Evolutionary conservation across 2,797 vertebrate genomes (phyloP).

Genomic region (Sebastiscus tertius): DNA sequence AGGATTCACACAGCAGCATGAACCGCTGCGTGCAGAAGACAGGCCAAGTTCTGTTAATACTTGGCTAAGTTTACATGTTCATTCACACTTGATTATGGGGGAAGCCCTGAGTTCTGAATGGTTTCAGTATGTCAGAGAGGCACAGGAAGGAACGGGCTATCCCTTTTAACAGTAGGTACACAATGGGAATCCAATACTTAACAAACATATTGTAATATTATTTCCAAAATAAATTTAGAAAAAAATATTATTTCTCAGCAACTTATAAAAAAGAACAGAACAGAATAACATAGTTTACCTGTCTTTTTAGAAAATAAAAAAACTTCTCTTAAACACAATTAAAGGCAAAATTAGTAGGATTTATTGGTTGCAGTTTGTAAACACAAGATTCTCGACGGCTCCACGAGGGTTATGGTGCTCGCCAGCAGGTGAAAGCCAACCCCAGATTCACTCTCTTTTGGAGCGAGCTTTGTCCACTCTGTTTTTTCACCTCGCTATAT

Average conservation of each 20-base stretch:
- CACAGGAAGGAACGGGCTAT: slow-evolving; percentile 15
- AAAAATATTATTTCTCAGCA: not conserved
- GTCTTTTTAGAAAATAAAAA: not conserved
- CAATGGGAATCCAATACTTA: slow-evolving; percentile 8
- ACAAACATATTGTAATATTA: not conserved
- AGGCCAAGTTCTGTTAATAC: slow-evolving; percentile 76
- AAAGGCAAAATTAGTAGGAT: not conserved
- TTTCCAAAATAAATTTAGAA: not conserved
- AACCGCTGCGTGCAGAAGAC: slow-evolving; percentile 60
- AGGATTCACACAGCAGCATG: slow-evolving; percentile 72
- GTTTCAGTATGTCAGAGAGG: slow-evolving; percentile 62
- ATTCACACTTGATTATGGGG: slow-evolving; percentile 83
- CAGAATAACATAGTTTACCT: not conserved
- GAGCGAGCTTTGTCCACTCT: not conserved
- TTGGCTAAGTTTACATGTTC: slow-evolving; percentile 86
- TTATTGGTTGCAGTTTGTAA: not conserved
- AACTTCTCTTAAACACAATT: not conserved
- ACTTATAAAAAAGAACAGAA: not conserved
- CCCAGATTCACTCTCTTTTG: not conserved
- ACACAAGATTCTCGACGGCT: not conserved
- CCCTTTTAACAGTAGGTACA: slow-evolving; percentile 4
- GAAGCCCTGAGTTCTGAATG: slow-evolving; percentile 59
- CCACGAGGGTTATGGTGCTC: not conserved
- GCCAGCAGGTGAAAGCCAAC: not conserved
- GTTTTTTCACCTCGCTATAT: not conserved